Conservation (phyloP, 1,140 invertebrate genomes). For the Elymnias hypermnestra region DNA sequence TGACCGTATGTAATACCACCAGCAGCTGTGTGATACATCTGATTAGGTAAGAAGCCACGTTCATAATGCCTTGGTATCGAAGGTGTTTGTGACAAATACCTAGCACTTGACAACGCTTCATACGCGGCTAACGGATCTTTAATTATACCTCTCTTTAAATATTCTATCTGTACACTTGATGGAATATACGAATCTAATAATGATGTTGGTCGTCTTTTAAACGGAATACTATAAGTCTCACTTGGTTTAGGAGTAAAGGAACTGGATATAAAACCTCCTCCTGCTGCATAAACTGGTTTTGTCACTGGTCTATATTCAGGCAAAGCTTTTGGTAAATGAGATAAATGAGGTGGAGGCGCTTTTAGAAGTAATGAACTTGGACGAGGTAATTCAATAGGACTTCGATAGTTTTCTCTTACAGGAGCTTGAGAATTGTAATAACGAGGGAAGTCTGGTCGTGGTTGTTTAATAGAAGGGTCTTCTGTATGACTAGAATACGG, state of each 20-base stretch:
- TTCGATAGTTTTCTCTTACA: constrained; percentile 43
- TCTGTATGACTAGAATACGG: constrained; percentile 42
- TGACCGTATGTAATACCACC: constrained; percentile 60
- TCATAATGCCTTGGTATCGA: constrained; percentile 54
- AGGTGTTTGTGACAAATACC: constrained; percentile 34
- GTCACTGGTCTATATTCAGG: constrained; percentile 48
- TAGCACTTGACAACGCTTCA: constrained; percentile 53
- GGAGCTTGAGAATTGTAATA: constrained; percentile 52
- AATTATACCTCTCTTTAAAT: constrained; percentile 61
- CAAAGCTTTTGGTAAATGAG: constrained; percentile 55
- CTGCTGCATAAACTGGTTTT: constrained; percentile 41
- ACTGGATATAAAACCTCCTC: constrained; percentile 28
- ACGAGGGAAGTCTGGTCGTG: constrained; percentile 35
- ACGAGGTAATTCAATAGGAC: constrained; percentile 43
- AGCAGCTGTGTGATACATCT: constrained; percentile 64
- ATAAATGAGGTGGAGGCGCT: constrained; percentile 45
- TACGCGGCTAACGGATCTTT: constrained; percentile 64
- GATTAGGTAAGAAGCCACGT: constrained; percentile 69
- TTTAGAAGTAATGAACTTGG: constrained; percentile 54
- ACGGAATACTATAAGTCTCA: constrained; percentile 36
- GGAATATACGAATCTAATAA: constrained; percentile 71
- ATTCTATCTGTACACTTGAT: constrained; percentile 65
- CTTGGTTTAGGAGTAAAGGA: constrained; percentile 35
- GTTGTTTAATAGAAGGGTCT: constrained; percentile 23
- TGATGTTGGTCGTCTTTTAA: constrained; percentile 57